Evolutionary conservation across 2,797 vertebrate species (phyloP), one percentile per base, ranked within the genome.

Genomic region (Myoxocephalus aenaeus): DNA sequence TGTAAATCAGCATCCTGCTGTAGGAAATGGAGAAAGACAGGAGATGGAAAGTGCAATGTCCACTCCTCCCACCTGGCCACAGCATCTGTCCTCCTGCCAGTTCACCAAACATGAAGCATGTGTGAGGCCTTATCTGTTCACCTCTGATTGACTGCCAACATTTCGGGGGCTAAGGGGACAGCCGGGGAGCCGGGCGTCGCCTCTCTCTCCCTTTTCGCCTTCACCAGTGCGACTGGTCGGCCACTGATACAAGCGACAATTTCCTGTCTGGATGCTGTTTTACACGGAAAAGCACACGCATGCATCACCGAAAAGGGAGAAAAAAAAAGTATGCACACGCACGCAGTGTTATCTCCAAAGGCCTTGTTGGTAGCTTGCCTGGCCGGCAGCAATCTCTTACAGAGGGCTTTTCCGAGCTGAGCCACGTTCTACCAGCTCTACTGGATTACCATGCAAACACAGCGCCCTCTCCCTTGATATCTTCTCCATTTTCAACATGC

Each of bases 61-160:
- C 86, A 86, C 77, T 87, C 81, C 81, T 89, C 84, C 91, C 82
- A 86, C 80, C 12, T 34, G 72, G 61, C 86, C 71, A 54, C 63
- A 75, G 81, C 90, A 90, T 88, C 89, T 92, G 93, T 89, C 88
- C 86, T 75, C 40, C 83, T 86, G 77, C 79, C 79, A 77, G 87
- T 81, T 83, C 77, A 77, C 75, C 87, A 79, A 90, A 92, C 85
- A 82, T 58, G 72, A 83, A 82, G 84, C 87, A 87, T 86, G 84
- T 83, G 84, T 86, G 82, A 81, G 75, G 79, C 79, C 84, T 90
- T 90, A 91, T 91, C 90, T 85, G 80, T 70, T 81, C 7, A 65
- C 82, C 86, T 91, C 84, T 92, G 88, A 92, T 90, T 85, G 79
- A 79, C 81, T 91, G 91, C 92, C 93, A 94, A 75, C 59, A 86